These are phyloP conservation scores for Poecilia wingei DNA, from an alignment of 2,797 vertebrate genomes.

Conservation along the genomic window DNA sequence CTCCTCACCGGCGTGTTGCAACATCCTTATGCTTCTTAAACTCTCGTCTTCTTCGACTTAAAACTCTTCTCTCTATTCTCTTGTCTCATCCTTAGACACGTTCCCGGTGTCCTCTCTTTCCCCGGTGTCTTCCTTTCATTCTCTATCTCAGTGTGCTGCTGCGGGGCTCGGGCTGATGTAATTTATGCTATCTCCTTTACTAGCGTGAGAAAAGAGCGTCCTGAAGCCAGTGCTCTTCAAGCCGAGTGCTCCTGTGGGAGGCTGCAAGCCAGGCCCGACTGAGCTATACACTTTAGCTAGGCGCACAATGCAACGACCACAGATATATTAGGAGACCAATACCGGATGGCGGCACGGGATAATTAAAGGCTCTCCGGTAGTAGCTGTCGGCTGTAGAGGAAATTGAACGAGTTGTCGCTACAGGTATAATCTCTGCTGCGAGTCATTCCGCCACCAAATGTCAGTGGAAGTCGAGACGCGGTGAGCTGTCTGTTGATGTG, in stretches of 20 bases:
- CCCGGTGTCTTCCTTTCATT: constrained; percentile 26
- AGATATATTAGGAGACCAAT: constrained; percentile 23
- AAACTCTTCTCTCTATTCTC: constrained; percentile 23
- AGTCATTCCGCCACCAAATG: constrained; percentile 18
- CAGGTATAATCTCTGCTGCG: constrained; percentile 10
- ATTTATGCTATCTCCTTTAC: constrained; percentile 74
- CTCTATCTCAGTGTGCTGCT: constrained; percentile 40
- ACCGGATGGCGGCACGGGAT: constrained; percentile 11
- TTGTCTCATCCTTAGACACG: constrained; percentile 41
- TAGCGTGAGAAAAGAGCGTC: constrained; percentile 58
- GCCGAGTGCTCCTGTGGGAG: constrained; percentile 73
- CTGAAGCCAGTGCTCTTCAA: constrained; percentile 66
- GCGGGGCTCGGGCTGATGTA: constrained; percentile 71
- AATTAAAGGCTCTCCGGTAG: constrained; percentile 30
- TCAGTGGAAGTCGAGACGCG: constrained; percentile 19
- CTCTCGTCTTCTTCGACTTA: constrained; percentile 28
- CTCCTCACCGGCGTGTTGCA: constrained; percentile 26
- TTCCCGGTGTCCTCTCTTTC: constrained; percentile 25
- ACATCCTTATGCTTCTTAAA: constrained; percentile 19
- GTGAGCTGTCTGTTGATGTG: constrained; percentile 4
- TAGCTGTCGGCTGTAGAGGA: constrained; percentile 25
- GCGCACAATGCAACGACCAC: constrained; percentile 31
- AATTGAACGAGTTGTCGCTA: constrained; percentile 21
- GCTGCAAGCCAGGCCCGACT: constrained; percentile 51
- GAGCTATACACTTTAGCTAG: constrained; percentile 28